Conservation (phyloP, 2,113 vertebrate genomes). For the Carassius gibelio region DNA sequence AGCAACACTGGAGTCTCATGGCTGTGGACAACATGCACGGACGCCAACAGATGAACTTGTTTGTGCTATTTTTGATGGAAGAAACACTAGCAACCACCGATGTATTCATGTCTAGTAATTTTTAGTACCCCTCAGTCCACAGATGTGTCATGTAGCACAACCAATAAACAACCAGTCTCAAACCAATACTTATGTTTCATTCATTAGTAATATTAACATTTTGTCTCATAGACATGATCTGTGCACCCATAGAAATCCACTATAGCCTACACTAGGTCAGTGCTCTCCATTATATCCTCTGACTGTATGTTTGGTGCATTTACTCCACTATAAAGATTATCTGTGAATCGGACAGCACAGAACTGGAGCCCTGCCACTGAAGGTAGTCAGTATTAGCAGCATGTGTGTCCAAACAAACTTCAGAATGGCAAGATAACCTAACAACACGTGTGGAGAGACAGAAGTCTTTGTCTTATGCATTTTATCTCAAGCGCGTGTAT, state of each 20-base stretch:
- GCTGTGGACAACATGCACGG: neutral
- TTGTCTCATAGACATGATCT: neutral
- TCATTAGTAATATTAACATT: neutral
- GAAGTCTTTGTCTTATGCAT: neutral
- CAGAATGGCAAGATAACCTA: neutral
- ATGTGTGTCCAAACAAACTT: neutral
- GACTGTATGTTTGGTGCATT: neutral
- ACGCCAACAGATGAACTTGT: neutral
- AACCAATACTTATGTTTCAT: neutral
- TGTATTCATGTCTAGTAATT: neutral
- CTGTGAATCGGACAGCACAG: neutral
- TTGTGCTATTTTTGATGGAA: neutral
- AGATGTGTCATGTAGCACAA: neutral
- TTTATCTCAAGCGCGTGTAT: neutral
- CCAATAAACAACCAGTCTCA: neutral
- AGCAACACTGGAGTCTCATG: neutral
- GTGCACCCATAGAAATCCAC: neutral
- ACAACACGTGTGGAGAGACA: neutral
- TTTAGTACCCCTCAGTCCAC: neutral
- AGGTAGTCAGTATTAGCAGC: neutral
- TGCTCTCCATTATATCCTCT: neutral
- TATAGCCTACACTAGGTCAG: neutral
- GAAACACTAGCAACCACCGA: neutral
- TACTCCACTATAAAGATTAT: conserved; percentile 7
- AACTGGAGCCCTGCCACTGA: neutral